A percentile compares a stretch with the other conserved stretches of the same genome.
Conservation (phyloP, 2,888 invertebrate genomes). For the Chesias legatella region DNA sequence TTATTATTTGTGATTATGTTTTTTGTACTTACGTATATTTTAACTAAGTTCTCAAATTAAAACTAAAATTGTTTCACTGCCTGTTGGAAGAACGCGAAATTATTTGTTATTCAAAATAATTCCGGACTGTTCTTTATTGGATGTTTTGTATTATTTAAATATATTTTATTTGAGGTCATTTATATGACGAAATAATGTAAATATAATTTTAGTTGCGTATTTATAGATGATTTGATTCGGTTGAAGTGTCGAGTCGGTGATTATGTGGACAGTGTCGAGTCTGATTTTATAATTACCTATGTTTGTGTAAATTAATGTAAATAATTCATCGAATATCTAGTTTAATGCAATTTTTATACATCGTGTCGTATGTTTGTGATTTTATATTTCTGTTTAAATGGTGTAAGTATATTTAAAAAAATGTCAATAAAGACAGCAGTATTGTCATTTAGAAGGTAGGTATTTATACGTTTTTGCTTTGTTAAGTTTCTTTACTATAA, state of each 20-base stretch:
- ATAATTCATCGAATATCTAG: conserved; percentile 34
- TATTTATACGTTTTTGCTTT: conserved; percentile 48
- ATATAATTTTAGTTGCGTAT: conserved; percentile 63
- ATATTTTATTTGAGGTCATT: conserved; percentile 41
- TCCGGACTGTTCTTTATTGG: conserved; percentile 37
- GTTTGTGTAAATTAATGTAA: conserved; percentile 56
- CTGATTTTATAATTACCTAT: conserved; percentile 34
- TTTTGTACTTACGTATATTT: conserved; percentile 22
- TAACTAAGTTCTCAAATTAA: conserved; percentile 19
- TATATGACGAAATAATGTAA: conserved; percentile 61
- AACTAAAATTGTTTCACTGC: conserved; percentile 49
- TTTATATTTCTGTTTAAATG: conserved; percentile 38
- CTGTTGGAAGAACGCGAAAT: conserved; percentile 42
- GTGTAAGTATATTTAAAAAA: conserved; percentile 57
- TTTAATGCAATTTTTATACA: conserved; percentile 25
- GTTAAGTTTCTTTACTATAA: conserved; percentile 21
- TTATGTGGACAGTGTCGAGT: conserved; percentile 36
- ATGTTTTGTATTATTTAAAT: conserved; percentile 49
- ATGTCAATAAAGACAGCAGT: conserved; percentile 57
- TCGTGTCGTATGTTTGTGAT: conserved; percentile 55
- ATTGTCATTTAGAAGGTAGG: conserved; percentile 58
- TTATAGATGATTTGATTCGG: conserved; percentile 48
- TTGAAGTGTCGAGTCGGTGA: conserved; percentile 46
- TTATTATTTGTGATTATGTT: conserved; percentile 26
- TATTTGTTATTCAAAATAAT: conserved; percentile 41